Conservation (phyloP, 2,797 vertebrate species). For the Fratercula arctica region DNA sequence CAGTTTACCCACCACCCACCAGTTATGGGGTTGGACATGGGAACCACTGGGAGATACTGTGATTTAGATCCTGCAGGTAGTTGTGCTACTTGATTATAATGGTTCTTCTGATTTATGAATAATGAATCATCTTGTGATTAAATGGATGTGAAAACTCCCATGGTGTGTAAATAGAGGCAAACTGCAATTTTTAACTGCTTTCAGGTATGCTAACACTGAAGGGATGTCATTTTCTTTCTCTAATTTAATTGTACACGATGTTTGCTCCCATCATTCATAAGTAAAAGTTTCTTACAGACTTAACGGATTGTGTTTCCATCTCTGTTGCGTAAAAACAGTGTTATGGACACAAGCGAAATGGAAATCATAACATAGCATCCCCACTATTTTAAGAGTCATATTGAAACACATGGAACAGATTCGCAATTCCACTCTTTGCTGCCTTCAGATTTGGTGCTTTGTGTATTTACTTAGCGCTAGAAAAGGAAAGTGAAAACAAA, state of each 20-base stretch:
- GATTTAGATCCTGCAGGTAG: background rate
- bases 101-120: background rate
- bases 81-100: background rate
- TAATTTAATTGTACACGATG: background rate
- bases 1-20: background rate
- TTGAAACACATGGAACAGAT: conserved; percentile 44
- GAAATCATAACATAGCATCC: conserved; percentile 31
- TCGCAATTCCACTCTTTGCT: conserved; percentile 2
- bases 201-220: background rate
- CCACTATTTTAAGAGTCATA: conserved; percentile 36
- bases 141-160: background rate
- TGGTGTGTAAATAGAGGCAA: background rate
- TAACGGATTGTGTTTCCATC: conserved; percentile 67
- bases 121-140: background rate
- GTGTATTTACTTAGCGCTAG: conserved; percentile 28
- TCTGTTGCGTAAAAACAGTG: conserved; percentile 23
- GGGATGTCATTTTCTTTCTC: background rate
- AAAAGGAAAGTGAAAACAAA: conserved; percentile 50
- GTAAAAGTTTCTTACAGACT: conserved; percentile 47
- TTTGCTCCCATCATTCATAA: conserved; percentile 34
- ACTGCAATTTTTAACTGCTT: background rate
- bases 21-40: background rate
- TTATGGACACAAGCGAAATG: conserved; percentile 1
- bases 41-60: background rate
- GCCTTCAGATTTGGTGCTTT: conserved; percentile 27